A percentile compares a stretch with the other conserved stretches of the same genome.
These are phyloP conservation scores for Thoracochromis brauschi DNA, from an alignment of 2,113 vertebrate genomes.

Conservation along the genomic window DNA sequence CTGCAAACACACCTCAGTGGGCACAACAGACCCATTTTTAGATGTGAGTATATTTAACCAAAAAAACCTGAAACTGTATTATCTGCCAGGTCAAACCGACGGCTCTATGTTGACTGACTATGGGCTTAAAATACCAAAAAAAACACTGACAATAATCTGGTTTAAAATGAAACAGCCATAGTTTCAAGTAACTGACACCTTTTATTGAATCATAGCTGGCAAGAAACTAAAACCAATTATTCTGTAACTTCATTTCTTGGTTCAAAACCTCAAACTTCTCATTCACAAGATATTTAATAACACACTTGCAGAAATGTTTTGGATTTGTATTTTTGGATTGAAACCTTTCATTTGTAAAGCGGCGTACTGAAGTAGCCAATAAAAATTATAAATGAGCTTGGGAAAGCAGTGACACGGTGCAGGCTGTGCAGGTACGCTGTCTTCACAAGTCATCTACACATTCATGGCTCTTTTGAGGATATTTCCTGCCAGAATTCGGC, in stretches of 20 bases:
- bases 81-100: not conserved
- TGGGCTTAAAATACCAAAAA: not conserved
- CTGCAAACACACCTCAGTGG: not conserved
- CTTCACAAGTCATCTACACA: conserved; percentile 16
- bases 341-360: conserved; percentile 13
- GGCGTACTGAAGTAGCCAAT: conserved; percentile 7
- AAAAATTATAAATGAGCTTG: conserved; percentile 28
- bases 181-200: not conserved
- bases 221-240: not conserved
- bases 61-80: not conserved
- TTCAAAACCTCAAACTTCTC: not conserved
- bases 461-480: conserved; percentile 29
- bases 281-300: conserved; percentile 13
- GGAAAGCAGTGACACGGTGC: not conserved
- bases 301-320: not conserved
- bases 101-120: not conserved
- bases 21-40: not conserved
- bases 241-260: not conserved
- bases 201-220: not conserved
- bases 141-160: not conserved
- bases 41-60: not conserved
- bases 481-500: conserved; percentile 10
- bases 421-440: conserved; percentile 5
- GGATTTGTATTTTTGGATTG: conserved; percentile 8
- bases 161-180: not conserved